Base-by-base conservation (phyloP, 1,140 invertebrate species). In the Pseudomyrmex cubaensis region DNA sequence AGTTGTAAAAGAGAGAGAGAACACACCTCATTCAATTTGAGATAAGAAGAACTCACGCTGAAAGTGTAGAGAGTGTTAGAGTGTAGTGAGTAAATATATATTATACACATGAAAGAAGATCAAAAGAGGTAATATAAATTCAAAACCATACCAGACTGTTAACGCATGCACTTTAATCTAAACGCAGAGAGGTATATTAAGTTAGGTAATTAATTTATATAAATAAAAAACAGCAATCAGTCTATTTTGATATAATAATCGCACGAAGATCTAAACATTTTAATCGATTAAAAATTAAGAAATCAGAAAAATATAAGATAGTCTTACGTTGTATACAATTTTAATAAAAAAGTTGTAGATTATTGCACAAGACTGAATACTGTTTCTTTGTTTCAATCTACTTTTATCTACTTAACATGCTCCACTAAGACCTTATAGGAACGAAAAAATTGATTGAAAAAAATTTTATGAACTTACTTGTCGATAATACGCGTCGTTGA, bases 21-120 rank as follows among this genome's bases (percentile, higher is more conserved):
- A 91, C 84, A 91, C 90, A 89, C 88, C 85, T 90, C 84, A 88
- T 91, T 91, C 84, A 88, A 82, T 91, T 90, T 84, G 88, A 87
- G 88, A 90, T 90, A 93, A 92, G 90, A 92, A 92, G 90, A 92
- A 93, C 87, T 91, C 90, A 92, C 91, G 88, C 90, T 89, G 86
- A 89, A 89, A 92, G 91, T 92, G 87, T 92, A 85, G 35, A 35
- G 35, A 35, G 88, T 92, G 91, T 92, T 77, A 89, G 89, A 69
- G 76, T 92, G 86, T 83, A 78, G 61, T 88, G 88, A 91, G 77
- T 92, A 86, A 74, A 88, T 64, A 83, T 83, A 82, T 56, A 64
- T 76, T 75, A 61, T 69, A 80, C 52, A 80, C 50, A 48, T 54
- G 52, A 50, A 73, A 63, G 56, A 84, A 72, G 73, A 82, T 85